Conservation (phyloP, 2,113 vertebrate species). For the Sylvia atricapilla region DNA sequence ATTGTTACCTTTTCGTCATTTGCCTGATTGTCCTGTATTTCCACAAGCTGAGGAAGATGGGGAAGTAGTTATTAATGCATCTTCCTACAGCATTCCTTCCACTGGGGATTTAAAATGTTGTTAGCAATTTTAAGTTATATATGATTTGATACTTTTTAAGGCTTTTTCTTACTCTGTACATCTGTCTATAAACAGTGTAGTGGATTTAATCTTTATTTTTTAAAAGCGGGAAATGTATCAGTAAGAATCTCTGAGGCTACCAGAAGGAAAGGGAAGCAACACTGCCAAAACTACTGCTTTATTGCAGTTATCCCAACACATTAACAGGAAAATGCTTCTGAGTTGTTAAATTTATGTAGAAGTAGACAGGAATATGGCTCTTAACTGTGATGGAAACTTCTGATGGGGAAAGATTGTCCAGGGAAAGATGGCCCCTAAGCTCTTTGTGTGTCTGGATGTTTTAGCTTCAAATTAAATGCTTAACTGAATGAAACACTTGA, state of each 20-base stretch:
- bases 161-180: not conserved
- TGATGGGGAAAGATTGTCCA: not conserved
- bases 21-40: not conserved
- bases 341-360: not conserved
- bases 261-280: not conserved
- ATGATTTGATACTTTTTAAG: not conserved
- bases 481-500: not conserved
- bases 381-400: not conserved
- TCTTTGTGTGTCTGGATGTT: not conserved
- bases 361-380: not conserved
- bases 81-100: not conserved
- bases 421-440: not conserved
- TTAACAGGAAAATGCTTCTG: not conserved
- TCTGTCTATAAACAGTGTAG: not conserved
- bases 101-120: not conserved
- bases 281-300: not conserved
- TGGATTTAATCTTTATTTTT: not conserved
- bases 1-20: not conserved
- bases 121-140: not conserved
- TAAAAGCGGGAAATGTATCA: not conserved
- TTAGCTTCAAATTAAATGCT: not conserved
- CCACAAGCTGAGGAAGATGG: not conserved
- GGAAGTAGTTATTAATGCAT: not conserved
- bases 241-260: not conserved
- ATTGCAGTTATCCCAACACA: not conserved